Evolutionary conservation across 2,888 invertebrate genomes (phyloP), one percentile per base, ranked within the genome.

Genomic region (Venusia cambrica): DNA sequence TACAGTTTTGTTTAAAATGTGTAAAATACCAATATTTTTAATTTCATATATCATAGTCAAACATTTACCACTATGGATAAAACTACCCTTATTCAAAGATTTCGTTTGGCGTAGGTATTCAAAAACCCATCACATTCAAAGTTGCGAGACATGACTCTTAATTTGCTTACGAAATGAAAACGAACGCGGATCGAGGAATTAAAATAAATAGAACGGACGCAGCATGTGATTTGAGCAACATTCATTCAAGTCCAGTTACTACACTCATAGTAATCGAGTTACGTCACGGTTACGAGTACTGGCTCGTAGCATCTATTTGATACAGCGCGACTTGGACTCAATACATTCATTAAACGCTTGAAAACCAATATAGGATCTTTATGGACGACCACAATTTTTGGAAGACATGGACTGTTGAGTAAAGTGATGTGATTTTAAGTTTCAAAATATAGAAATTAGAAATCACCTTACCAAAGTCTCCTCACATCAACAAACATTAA

Each of bases 181-280:
- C 30, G 41, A 58, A 59, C 43, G 48, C 55, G 59, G 60, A 64
- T 60, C 43, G 48, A 58, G 55, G 51, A 61, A 60, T 45, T 36
- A 45, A 37, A 38, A 40, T 41, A 62, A 54, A 57, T 62, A 45
- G 65, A 56, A 58, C 54, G 54, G 50, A 57, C 38, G 48, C 33
- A 9, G 21, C 37, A 16, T 24, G 35, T 40, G 44, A 53, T 52
- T 56, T 56, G 55, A 54, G 58, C 54, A 59, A 60, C 51, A 53
- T 51, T 53, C 51, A 49, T 53, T 57, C 53, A 46, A 52, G 51
- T 48, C 44, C 45, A 50, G 40, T 46, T 51, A 50, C 49, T 53
- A 42, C 21, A 48, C 42, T 44, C 22, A 51, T 51, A 55, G 46
- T 45, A 34, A 37, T 42, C 28, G 45, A n/a, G n/a, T 40, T 40